Evolutionary conservation across 2,888 invertebrate genomes (phyloP), one percentile per base, ranked within the genome.

Genomic region (Spilarctia lutea): DNA sequence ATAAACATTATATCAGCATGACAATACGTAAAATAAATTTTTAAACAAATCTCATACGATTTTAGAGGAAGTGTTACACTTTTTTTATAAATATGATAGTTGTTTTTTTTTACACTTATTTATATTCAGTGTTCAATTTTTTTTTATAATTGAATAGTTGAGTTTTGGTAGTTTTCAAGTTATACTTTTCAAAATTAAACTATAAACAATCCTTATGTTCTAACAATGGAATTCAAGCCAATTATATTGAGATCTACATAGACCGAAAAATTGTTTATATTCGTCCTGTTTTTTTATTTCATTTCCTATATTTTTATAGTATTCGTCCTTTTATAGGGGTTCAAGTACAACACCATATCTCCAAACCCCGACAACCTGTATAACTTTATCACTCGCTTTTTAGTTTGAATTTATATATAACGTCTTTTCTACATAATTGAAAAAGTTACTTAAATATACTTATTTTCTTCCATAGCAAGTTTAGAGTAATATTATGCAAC

Each of bases 251-350:
- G 10, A 24, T 11, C 52, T 56, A 8, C 7, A 24, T n/a, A 11
- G 56, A 27, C 11, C n/a, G n/a, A 11, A 56, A 13, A 27, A 13
- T 13, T n/a, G 11, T 10, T 10, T 52, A 52, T 7, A 10, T 52
- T 52, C n/a, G 3, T n/a, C 52, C 10, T 24, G 10, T 24, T 52
- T 8, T 48, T 24, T 52, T 52, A 24, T 52, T 52, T 24, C 8
- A 20, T 24, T 39, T 7, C 7, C 6, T 39, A 4, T 39, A 10
- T 39, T 39, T 39, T 39, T 2, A 39, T 39, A 39, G 39, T 39
- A 11, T 11, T 0, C 10, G 1, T 39, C 11, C 0, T 3, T 13
- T n/a, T n/a, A 11, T 10, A n/a, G 0, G 3, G n/a, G 8, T 13
- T 56, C 56, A 18, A 52, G 24, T 52, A 52, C 24, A 56, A 56